Evolutionary conservation across 2,888 invertebrate genomes (phyloP).

Genomic region (Phorcus lineatus): DNA sequence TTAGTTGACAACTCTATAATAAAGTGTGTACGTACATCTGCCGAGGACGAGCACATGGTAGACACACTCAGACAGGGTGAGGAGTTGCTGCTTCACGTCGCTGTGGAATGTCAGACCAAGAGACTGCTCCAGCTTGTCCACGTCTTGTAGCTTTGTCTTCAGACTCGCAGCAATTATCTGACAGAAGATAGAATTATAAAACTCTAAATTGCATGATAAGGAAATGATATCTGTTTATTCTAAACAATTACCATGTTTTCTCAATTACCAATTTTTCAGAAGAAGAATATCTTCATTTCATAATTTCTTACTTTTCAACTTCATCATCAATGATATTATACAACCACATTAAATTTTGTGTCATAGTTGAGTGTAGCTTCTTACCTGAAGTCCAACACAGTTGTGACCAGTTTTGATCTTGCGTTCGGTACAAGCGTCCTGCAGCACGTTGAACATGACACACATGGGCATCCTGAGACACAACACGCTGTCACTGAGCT

Average conservation of each 20-base stretch:
- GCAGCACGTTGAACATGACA: slow-evolving; percentile 62
- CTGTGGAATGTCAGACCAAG: slow-evolving; percentile 54
- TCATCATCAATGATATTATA: too few relatives aligned
- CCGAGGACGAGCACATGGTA: slow-evolving; percentile 66
- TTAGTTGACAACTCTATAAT: too few relatives aligned
- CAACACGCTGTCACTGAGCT: slow-evolving; percentile 63
- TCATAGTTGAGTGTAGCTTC: neutral
- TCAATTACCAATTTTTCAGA: too few relatives aligned
- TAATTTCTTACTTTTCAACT: too few relatives aligned
- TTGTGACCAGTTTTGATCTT: slow-evolving; percentile 64
- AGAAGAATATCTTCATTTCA: too few relatives aligned
- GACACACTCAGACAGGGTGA: slow-evolving; percentile 64
- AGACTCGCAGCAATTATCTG: slow-evolving; percentile 64
- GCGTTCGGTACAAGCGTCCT: slow-evolving; percentile 56
- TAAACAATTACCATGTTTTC: too few relatives aligned
- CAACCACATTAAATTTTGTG: too few relatives aligned
- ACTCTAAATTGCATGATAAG: too few relatives aligned
- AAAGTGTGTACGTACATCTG: slow-evolving; percentile 51
- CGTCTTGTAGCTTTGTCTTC: slow-evolving; percentile 51
- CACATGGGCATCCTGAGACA: slow-evolving; percentile 65
- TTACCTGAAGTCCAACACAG: slow-evolving; percentile 46
- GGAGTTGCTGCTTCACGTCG: slow-evolving; percentile 54
- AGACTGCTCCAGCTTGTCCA: slow-evolving; percentile 46
- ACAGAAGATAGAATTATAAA: slow-evolving; percentile 15
- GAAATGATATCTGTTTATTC: too few relatives aligned